A percentile compares a stretch with the other conserved stretches of the same genome.
Evolutionary conservation across 2,113 vertebrate genomes (phyloP).

Genomic region (Chrysemys picta): DNA sequence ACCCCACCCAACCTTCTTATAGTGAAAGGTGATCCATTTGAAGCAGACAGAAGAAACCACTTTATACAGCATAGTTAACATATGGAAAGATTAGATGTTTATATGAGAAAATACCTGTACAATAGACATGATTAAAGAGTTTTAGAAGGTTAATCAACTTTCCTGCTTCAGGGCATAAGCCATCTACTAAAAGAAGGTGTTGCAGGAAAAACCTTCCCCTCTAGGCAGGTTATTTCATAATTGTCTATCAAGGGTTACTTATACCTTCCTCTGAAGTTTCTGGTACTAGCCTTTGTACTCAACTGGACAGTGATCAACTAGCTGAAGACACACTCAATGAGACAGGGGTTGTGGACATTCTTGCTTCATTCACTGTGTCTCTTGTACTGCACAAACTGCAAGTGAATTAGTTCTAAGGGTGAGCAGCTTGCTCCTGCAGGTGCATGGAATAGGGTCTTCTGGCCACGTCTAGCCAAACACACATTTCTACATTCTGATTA

Average conservation of each 20-base stretch:
- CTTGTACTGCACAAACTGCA: too few relatives aligned
- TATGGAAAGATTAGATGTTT: neutral
- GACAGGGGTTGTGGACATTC: too few relatives aligned
- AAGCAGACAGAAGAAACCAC: neutral
- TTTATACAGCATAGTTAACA: neutral
- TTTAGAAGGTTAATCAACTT: neutral
- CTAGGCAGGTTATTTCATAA: neutral
- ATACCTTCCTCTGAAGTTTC: neutral
- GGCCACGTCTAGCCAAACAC: too few relatives aligned
- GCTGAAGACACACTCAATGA: neutral
- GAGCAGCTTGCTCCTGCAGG: too few relatives aligned
- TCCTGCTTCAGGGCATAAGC: neutral
- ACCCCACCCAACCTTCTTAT: neutral
- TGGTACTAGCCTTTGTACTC: neutral
- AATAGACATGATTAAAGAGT: neutral
- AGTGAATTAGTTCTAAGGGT: too few relatives aligned
- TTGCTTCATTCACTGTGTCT: too few relatives aligned
- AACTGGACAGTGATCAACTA: neutral
- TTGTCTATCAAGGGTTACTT: neutral
- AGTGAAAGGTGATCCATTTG: neutral
- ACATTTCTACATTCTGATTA: neutral
- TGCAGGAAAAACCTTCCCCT: neutral
- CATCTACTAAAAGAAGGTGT: neutral
- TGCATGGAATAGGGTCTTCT: too few relatives aligned
- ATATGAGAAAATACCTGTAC: neutral